These are phyloP conservation scores for Acrossocheilus fasciatus DNA, from an alignment of 2,797 vertebrate genomes.

Conservation along the genomic window DNA sequence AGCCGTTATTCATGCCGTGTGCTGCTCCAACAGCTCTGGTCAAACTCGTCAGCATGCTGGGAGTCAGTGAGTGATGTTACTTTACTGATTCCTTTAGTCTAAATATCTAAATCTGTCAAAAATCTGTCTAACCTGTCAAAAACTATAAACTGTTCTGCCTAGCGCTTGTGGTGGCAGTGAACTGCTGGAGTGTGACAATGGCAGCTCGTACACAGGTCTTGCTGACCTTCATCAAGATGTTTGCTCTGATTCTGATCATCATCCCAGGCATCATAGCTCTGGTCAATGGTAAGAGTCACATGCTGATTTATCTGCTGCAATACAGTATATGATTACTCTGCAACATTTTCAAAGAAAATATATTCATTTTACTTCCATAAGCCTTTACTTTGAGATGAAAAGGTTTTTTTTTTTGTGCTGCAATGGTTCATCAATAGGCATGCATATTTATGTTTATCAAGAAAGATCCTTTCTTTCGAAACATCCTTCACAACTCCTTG, in stretches of 20 bases:
- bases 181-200: conserved; percentile 83
- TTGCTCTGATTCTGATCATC: conserved; percentile 82
- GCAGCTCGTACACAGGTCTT: conserved; percentile 78
- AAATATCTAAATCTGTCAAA: background rate
- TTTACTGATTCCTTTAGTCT: background rate
- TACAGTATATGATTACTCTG: background rate
- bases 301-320: background rate
- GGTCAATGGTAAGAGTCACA: conserved; percentile 70
- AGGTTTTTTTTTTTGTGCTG: no score
- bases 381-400: no score
- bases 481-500: no score
- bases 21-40: conserved; percentile 75
- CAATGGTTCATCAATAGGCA: no score
- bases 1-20: conserved; percentile 85
- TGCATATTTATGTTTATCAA: no score
- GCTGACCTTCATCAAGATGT: conserved; percentile 79
- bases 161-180: conserved; percentile 80
- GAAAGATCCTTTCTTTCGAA: no score
- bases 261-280: conserved; percentile 80
- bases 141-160: background rate
- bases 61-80: conserved; percentile 81
- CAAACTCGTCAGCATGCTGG: conserved; percentile 82
- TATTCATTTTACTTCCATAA: no score
- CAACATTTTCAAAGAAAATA: background rate
- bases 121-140: background rate